Evolutionary conservation across 2,113 vertebrate species (phyloP).

Genomic region (Dissostichus mawsoni): DNA sequence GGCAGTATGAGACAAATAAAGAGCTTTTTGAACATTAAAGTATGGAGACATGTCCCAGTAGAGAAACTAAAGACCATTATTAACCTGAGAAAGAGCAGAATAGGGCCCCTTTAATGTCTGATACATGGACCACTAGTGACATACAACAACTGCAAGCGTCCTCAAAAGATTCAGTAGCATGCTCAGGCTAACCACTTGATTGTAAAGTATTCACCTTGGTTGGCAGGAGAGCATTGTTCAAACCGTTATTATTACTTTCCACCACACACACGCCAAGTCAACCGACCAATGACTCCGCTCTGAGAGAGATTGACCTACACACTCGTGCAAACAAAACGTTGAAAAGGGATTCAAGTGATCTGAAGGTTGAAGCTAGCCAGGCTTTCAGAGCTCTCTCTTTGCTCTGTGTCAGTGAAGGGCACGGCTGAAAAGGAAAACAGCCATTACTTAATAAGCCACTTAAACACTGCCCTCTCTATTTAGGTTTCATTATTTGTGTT

Average conservation of each 20-base stretch:
- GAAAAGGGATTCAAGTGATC: constrained; percentile 65
- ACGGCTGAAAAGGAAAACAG: constrained; percentile 75
- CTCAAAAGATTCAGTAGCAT: not conserved
- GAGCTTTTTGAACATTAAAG: too few species aligned
- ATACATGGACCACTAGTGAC: not conserved
- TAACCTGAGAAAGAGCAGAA: too few species aligned
- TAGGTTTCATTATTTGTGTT: constrained; percentile 79
- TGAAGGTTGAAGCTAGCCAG: constrained; percentile 61
- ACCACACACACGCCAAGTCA: constrained; percentile 7
- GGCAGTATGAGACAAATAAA: too few species aligned
- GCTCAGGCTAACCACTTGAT: not conserved
- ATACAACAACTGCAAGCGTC: not conserved
- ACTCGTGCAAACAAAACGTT: constrained; percentile 59
- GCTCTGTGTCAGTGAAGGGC: constrained; percentile 62
- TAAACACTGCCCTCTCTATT: constrained; percentile 74
- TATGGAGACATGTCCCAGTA: too few species aligned
- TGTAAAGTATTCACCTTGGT: constrained; percentile 15
- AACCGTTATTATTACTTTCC: constrained; percentile 17
- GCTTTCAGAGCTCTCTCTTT: constrained; percentile 59
- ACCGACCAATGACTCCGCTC: constrained; percentile 31
- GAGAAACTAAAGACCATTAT: too few species aligned
- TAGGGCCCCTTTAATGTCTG: too few species aligned
- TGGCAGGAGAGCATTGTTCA: constrained; percentile 25
- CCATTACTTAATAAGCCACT: constrained; percentile 79
- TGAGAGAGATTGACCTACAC: constrained; percentile 53